Conservation (phyloP, 2,888 invertebrate species). For the Parelbella ahira region DNA sequence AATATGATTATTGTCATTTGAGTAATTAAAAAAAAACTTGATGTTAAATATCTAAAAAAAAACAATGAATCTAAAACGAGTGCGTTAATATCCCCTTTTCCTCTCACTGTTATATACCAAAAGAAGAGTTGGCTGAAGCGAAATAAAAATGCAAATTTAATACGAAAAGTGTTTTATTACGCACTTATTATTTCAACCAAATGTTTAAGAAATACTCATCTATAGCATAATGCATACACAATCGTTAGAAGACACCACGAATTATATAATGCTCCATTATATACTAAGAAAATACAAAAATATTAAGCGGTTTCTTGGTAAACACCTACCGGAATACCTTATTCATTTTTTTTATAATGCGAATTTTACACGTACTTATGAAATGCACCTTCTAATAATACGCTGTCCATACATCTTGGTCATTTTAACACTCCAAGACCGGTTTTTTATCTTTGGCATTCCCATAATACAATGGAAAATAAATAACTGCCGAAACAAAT, state of each 20-base stretch:
- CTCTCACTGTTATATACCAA: too few species aligned
- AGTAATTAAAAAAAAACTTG: too few species aligned
- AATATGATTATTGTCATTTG: too few species aligned
- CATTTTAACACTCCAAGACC: constrained; percentile 66
- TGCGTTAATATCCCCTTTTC: too few species aligned
- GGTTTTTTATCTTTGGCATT: constrained; percentile 33
- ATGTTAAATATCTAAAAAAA: too few species aligned
- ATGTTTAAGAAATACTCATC: constrained; percentile 74
- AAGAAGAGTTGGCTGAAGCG: not conserved
- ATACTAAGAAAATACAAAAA: constrained; percentile 79
- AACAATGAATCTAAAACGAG: too few species aligned
- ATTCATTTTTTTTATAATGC: constrained; percentile 31
- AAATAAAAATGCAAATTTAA: constrained; percentile 38
- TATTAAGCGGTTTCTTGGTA: constrained; percentile 74
- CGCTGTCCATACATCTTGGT: constrained; percentile 43
- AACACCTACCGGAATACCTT: constrained; percentile 60
- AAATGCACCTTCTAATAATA: constrained; percentile 62
- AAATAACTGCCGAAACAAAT: too few species aligned
- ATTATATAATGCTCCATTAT: constrained; percentile 62
- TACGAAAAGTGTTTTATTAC: constrained; percentile 80
- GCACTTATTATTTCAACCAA: constrained; percentile 80
- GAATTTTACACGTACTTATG: constrained; percentile 39
- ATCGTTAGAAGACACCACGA: constrained; percentile 72
- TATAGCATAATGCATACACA: constrained; percentile 77
- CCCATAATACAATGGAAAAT: too few species aligned